Evolutionary conservation across 2,888 invertebrate genomes (phyloP), one percentile per base, ranked within the genome.

Genomic region (Nyleta sp.): DNA sequence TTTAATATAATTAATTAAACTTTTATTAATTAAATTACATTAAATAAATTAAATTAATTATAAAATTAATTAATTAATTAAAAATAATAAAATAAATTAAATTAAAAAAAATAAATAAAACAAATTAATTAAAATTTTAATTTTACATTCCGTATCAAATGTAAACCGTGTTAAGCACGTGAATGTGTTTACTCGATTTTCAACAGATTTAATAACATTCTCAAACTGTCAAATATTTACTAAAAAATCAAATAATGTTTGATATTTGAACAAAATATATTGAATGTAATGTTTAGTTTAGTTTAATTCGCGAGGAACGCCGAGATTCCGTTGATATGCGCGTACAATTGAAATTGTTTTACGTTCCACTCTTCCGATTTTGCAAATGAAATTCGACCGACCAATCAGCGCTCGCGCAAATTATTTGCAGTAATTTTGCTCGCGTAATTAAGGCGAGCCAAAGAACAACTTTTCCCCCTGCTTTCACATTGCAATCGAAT

Each of bases 191-290:
- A 38, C 24, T 48, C 35, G 20, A 28, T 24, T 62, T 48, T 50
- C 48, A 38, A 17, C 50, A 38, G 48, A 50, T 62, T 62, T 62
- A 50, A 50, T 44, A 62, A 62, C 50, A 22, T 38, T 48, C 38
- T 50, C 24, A 35, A 50, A 62, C 22, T 11, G 62, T 24, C 50
- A 50, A 50, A 62, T 62, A 50, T 62, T 62, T 48, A 62, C 62
- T 48, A 28, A 48, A 53, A 60, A 62, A 50, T 50, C 48, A 62
- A 62, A 62, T 62, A 50, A 62, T 62, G 44, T 62, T 62, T 62
- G 48, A 11, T 35, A 48, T 38, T 50, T 31, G 35, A 38, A 62
- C 46, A 60, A 55, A 60, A 62, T 62, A 48, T 38, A 22, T 38
- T 50, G 62, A 18, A 50, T 50, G 38, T 38, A 62, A 62, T 50